A percentile compares a stretch with the other conserved stretches of the same genome.
These are phyloP conservation scores for Pachypanchax playfairii DNA, from an alignment of 2,113 vertebrate genomes.

Conservation along the genomic window DNA sequence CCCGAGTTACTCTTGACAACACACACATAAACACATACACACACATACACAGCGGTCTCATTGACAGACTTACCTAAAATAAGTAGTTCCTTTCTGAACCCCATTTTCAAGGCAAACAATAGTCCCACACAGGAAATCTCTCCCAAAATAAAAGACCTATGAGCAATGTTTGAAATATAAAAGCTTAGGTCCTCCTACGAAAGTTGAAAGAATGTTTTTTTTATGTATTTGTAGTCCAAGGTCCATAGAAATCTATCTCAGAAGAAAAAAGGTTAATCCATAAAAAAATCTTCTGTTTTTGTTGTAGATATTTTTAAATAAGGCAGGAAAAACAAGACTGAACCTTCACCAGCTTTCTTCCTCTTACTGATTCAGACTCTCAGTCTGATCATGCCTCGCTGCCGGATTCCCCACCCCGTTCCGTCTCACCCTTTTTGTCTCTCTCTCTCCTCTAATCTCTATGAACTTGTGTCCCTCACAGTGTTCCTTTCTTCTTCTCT, in stretches of 20 bases:
- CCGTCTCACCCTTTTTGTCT: neutral
- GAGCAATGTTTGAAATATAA: neutral
- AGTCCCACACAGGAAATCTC: slow-evolving; percentile 3
- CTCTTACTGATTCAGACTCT: slow-evolving; percentile 29
- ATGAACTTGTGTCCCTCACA: slow-evolving; percentile 5
- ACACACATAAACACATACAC: neutral
- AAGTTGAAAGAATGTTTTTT: neutral
- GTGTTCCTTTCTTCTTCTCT: slow-evolving; percentile 14
- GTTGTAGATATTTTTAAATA: neutral
- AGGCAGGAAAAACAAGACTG: slow-evolving; percentile 9
- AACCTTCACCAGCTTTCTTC: slow-evolving; percentile 33
- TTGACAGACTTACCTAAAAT: slow-evolving; percentile 58
- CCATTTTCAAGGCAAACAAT: slow-evolving; percentile 37
- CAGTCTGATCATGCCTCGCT: slow-evolving; percentile 23
- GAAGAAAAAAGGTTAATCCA: neutral
- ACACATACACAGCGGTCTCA: neutral
- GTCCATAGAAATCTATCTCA: slow-evolving; percentile 22
- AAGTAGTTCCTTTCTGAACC: slow-evolving; percentile 31
- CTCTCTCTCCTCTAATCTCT: slow-evolving; percentile 11
- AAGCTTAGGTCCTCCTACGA: slow-evolving; percentile 8
- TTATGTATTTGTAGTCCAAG: too few relatives aligned
- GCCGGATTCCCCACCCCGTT: slow-evolving; percentile 4
- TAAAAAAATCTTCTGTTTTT: slow-evolving; percentile 2
- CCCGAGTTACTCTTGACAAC: too few relatives aligned
- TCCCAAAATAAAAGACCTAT: neutral